Evolutionary conservation across 2,888 invertebrate species (phyloP).

Genomic region (Perdita meconis): DNA sequence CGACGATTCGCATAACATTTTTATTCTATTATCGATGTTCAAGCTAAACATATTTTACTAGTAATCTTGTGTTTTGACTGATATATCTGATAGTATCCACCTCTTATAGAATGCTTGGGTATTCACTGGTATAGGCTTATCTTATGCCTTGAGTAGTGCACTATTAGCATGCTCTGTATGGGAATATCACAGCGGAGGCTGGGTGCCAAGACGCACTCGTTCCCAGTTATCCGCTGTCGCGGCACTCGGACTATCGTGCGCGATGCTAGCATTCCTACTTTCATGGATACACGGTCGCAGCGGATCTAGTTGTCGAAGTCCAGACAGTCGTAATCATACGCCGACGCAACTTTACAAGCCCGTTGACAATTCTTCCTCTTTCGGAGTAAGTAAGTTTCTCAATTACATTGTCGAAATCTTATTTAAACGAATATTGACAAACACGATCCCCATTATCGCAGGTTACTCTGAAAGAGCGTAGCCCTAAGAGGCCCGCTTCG

Average conservation of each 20-base stretch:
- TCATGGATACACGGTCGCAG: conserved; percentile 81
- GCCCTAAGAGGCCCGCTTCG: conserved; percentile 77
- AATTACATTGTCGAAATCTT: background rate
- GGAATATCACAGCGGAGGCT: conserved; percentile 87
- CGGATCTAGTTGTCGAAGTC: conserved; percentile 74
- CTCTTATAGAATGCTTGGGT: conserved; percentile 88
- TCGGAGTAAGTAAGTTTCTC: conserved; percentile 74
- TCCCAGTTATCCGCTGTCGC: conserved; percentile 86
- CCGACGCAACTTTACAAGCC: conserved; percentile 82
- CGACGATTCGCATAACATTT: conserved; percentile 2
- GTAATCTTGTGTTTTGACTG: conserved; percentile 21
- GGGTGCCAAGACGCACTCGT: conserved; percentile 90
- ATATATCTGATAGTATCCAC: conserved; percentile 54
- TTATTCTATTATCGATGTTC: conserved; percentile 1
- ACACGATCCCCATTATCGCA: conserved; percentile 41
- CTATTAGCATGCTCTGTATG: conserved; percentile 89
- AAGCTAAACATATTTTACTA: conserved; percentile 17
- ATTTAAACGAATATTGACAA: background rate
- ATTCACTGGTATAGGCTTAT: conserved; percentile 89
- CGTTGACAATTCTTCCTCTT: conserved; percentile 82
- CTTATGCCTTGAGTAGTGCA: conserved; percentile 89
- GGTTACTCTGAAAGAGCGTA: conserved; percentile 81
- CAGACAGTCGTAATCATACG: conserved; percentile 76
- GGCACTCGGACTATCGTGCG: conserved; percentile 81
- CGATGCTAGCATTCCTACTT: conserved; percentile 80